Evolutionary conservation across 1,140 invertebrate species (phyloP), one percentile per base, ranked within the genome.

Genomic region (Pomacea maculata): DNA sequence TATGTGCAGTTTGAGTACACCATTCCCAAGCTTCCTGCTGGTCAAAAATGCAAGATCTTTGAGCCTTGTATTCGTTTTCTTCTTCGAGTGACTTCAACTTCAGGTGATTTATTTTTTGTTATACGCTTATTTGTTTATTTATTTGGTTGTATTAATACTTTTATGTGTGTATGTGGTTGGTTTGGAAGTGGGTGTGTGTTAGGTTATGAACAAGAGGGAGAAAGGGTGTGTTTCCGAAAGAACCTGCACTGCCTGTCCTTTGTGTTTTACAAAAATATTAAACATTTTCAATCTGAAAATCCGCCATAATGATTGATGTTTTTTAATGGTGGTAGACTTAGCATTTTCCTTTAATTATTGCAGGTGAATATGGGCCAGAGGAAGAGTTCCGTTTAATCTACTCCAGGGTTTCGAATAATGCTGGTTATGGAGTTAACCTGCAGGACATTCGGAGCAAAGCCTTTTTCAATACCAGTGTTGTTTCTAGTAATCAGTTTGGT

Each of bases 401-500:
- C 73, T 87, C 89, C 5, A 79, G 79, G 52, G 86, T 90, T 5
- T 84, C 83, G 14, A 85, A 90, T 84, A 91, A 91, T 80, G 88
- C 81, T 57, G 88, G 87, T 21, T 89, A 91, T 85, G 90, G 90
- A 34, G 84, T 91, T 12, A 89, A 88, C 75, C 72, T 91, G 52
- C 89, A 91, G 75, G 90, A 91, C 79, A 86, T 90, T 67, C 82
- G 89, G 52, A 89, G 86, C 68, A 89, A 89, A 82, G 85, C 89
- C 0, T 83, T 83, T n/a, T 74, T 91, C 45, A 89, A 90, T 75
- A 85, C 88, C 0, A 90, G 86, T 2, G 83, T 85, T 15, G 83
- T 91, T 21, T 83, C 83, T 0, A 80, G 86, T 75, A 91, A 91
- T 80, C 79, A 83, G n/a, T 91, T 90, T 84, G 90, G 88, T 12